phyloP scores from a whole-genome alignment of 2,888 invertebrate species.

The Phymatocera aterrima region DNA sequence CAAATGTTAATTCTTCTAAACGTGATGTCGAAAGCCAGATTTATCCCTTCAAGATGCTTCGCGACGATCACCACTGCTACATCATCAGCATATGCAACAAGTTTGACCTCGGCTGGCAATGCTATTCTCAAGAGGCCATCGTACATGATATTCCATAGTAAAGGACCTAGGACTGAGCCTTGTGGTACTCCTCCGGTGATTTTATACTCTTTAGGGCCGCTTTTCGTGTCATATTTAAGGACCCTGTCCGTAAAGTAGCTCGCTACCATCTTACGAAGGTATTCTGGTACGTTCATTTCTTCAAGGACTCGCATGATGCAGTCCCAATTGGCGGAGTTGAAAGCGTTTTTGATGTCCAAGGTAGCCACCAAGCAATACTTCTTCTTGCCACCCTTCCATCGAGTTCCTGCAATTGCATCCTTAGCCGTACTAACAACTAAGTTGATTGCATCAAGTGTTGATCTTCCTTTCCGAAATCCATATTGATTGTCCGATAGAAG shows the following conservation, averaged over 20 bases:
- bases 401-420: no score
- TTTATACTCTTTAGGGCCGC: constrained; percentile 41
- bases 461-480: no score
- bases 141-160: constrained; percentile 48
- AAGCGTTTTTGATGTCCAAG: constrained; percentile 54
- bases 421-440: no score
- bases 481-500: no score
- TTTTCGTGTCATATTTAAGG: constrained; percentile 51
- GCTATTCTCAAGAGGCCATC: constrained; percentile 1
- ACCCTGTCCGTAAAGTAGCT: constrained; percentile 52
- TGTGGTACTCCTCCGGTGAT: constrained; percentile 51
- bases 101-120: constrained; percentile 43
- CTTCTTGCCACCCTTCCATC: no score
- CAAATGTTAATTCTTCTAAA: constrained; percentile 36
- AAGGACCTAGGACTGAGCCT: constrained; percentile 50
- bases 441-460: no score
- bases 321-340: constrained; percentile 55
- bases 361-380: constrained; percentile 47
- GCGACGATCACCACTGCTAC: constrained; percentile 46
- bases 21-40: not conserved
- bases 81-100: constrained; percentile 30
- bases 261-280: constrained; percentile 51
- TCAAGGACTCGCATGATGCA: constrained; percentile 51
- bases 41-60: constrained; percentile 48
- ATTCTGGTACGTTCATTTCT: constrained; percentile 47